Evolutionary conservation across 2,113 vertebrate genomes (phyloP).

Genomic region (Cricetomys ansorgei): DNA sequence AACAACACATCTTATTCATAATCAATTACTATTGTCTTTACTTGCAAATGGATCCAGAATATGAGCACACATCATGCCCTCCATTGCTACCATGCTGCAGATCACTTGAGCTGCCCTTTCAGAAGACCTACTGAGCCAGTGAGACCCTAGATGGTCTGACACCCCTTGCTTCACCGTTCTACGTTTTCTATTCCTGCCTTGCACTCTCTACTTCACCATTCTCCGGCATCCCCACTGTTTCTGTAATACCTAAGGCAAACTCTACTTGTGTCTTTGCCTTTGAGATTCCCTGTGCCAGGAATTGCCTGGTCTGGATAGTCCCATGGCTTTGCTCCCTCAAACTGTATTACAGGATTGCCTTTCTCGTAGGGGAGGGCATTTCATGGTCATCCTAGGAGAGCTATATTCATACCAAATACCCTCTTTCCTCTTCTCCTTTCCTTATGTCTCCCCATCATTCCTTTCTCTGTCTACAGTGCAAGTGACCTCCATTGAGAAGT

Average conservation of each 20-base stretch:
- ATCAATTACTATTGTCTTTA: background rate
- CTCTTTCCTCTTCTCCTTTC: background rate
- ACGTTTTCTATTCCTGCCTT: background rate
- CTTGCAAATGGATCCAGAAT: background rate
- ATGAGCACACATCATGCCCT: background rate
- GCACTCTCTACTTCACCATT: background rate
- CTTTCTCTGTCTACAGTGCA: background rate
- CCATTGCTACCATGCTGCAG: no score
- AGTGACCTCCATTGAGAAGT: background rate
- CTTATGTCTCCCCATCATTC: background rate
- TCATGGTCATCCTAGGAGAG: background rate
- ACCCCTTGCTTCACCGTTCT: background rate
- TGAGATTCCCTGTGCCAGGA: background rate
- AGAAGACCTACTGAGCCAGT: background rate
- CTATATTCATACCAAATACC: fast-evolving
- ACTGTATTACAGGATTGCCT: background rate
- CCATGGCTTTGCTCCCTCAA: background rate
- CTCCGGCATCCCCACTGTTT: background rate
- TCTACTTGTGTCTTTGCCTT: background rate
- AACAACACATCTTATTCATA: background rate
- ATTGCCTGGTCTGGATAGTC: background rate
- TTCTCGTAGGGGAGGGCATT: background rate
- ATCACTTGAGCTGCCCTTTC: background rate
- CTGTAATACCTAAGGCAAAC: background rate
- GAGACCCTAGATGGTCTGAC: background rate